These are phyloP conservation scores for Urocyon cinereoargenteus DNA, from an alignment of 2,797 vertebrate species.

Conservation along the genomic window DNA sequence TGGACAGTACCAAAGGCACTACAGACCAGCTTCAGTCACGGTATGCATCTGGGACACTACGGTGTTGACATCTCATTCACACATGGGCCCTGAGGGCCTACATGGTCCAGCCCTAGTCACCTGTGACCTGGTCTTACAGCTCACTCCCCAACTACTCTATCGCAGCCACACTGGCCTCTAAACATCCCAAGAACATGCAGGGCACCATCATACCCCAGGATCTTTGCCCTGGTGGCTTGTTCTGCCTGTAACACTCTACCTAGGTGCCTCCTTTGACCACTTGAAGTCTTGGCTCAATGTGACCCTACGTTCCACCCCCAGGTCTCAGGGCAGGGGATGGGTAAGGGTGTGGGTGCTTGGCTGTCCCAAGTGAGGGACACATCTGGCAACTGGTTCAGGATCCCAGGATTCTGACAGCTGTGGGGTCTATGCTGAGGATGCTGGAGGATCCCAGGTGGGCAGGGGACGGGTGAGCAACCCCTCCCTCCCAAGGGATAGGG, in stretches of 20 bases:
- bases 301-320: too few species aligned
- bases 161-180: background rate
- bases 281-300: background rate
- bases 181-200: rapidly evolving
- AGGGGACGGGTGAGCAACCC: background rate
- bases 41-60: background rate
- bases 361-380: background rate
- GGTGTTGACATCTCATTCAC: background rate
- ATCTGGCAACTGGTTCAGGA: background rate
- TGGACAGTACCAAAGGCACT: rapidly evolving
- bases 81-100: too few species aligned
- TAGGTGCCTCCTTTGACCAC: too few species aligned
- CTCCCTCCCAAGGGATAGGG: rapidly evolving
- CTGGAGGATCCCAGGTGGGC: background rate
- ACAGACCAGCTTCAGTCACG: rapidly evolving
- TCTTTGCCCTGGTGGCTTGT: background rate
- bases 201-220: background rate
- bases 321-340: rapidly evolving
- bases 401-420: rapidly evolving
- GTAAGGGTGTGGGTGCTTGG: background rate
- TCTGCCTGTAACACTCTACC: too few species aligned
- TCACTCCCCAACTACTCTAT: background rate
- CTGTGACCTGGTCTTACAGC: background rate
- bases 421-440: background rate
- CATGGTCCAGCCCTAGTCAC: rapidly evolving